Conservation (phyloP, 2,797 vertebrate species). For the Orestias chungarensis region DNA sequence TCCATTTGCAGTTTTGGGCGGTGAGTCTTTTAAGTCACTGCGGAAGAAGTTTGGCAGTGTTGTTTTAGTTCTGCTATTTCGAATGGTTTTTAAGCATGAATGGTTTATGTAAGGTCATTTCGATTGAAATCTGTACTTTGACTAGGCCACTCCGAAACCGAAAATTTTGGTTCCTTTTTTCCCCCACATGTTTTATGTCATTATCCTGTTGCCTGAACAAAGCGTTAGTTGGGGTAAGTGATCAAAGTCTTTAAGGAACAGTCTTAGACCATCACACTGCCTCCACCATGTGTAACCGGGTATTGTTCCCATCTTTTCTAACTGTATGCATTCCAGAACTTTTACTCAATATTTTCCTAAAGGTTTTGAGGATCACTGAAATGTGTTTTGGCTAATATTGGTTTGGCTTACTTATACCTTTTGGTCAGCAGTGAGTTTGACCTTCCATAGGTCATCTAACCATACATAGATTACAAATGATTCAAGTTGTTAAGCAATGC, state of each 20-base stretch:
- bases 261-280: background rate
- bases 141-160: background rate
- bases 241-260: background rate
- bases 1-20: background rate
- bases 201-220: background rate
- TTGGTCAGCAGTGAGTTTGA: background rate
- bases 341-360: background rate
- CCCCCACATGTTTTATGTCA: background rate
- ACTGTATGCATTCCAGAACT: background rate
- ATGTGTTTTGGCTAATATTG: background rate
- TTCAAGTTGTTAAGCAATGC: too few species aligned
- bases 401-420: background rate
- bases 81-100: background rate
- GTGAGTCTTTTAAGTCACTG: background rate
- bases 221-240: background rate
- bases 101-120: background rate
- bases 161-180: too few species aligned
- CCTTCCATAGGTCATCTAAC: too few species aligned
- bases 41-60: background rate
- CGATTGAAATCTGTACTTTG: background rate
- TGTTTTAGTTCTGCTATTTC: background rate
- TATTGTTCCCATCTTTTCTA: background rate
- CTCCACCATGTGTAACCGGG: background rate
- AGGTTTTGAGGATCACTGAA: background rate
- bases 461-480: too few species aligned